Conservation (phyloP, 2,888 invertebrate genomes). For the Pammene fasciana region DNA sequence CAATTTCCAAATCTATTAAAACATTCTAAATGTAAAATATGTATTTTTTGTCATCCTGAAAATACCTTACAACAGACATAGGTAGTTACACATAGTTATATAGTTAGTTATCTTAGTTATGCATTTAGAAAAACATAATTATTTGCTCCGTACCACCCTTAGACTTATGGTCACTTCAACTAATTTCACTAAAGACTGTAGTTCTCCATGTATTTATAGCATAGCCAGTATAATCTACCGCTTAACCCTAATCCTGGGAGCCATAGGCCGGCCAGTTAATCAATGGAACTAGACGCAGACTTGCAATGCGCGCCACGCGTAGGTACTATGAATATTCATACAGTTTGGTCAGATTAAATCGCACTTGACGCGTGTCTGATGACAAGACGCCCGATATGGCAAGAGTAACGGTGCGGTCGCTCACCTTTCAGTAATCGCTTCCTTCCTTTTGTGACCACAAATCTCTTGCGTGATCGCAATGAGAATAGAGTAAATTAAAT, state of each 20-base stretch:
- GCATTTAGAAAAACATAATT: background rate
- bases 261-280: constrained; percentile 14
- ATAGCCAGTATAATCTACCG: constrained; percentile 13
- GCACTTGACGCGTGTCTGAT: constrained; percentile 56
- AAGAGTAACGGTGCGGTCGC: constrained; percentile 74
- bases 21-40: too few relatives aligned
- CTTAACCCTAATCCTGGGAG: constrained; percentile 21
- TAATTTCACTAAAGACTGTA: background rate
- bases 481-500: constrained; percentile 49
- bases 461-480: constrained; percentile 75
- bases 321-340: constrained; percentile 65
- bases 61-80: too few relatives aligned
- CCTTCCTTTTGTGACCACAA: constrained; percentile 77
- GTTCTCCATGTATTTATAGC: constrained; percentile 6
- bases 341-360: constrained; percentile 64
- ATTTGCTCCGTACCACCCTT: background rate
- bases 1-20: too few relatives aligned
- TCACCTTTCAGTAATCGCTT: constrained; percentile 79
- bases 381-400: constrained; percentile 35
- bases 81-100: too few relatives aligned
- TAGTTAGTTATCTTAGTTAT: too few relatives aligned
- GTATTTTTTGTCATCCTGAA: too few relatives aligned
- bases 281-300: constrained; percentile 29
- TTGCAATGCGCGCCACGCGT: constrained; percentile 56
- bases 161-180: background rate